These are phyloP conservation scores for Schizopygopsis malacanthus DNA, from an alignment of 2,797 vertebrate genomes.

Conservation along the genomic window DNA sequence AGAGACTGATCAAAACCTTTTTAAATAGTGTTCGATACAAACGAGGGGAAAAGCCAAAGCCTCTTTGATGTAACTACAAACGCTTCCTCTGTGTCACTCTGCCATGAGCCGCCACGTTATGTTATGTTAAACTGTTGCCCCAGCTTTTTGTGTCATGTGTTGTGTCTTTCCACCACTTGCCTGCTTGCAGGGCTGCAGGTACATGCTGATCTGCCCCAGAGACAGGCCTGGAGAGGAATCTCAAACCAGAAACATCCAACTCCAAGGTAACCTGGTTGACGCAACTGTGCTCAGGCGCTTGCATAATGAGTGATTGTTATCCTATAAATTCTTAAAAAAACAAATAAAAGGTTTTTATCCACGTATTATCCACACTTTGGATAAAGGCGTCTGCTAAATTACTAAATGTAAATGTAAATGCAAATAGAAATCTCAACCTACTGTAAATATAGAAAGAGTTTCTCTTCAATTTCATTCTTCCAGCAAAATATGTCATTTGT, in stretches of 20 bases:
- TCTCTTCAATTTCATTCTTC: background rate
- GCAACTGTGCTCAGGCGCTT: conserved; percentile 5
- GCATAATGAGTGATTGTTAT: background rate
- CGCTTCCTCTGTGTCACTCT: conserved; percentile 65
- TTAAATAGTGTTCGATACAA: conserved; percentile 73
- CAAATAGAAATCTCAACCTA: background rate
- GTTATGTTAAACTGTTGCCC: conserved; percentile 73
- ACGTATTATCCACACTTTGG: no score
- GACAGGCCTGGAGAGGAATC: conserved; percentile 53
- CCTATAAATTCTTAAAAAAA: background rate
- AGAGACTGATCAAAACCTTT: conserved; percentile 77
- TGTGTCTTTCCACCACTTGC: conserved; percentile 62
- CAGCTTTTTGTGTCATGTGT: conserved; percentile 75
- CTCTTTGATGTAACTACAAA: conserved; percentile 84
- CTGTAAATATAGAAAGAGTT: background rate
- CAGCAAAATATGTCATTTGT: background rate
- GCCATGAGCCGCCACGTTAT: conserved; percentile 73
- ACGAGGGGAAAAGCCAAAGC: conserved; percentile 59
- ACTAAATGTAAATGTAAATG: no score
- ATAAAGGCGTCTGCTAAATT: no score
- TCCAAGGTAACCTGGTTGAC: conserved; percentile 38
- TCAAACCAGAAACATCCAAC: conserved; percentile 27
- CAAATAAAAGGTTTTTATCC: background rate
- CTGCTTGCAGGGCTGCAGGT: conserved; percentile 65
- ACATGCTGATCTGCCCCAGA: conserved; percentile 19